A percentile compares a stretch with the other conserved stretches of the same genome.
Evolutionary conservation across 1,140 invertebrate species (phyloP).

Genomic region (Leptinotarsa texana): DNA sequence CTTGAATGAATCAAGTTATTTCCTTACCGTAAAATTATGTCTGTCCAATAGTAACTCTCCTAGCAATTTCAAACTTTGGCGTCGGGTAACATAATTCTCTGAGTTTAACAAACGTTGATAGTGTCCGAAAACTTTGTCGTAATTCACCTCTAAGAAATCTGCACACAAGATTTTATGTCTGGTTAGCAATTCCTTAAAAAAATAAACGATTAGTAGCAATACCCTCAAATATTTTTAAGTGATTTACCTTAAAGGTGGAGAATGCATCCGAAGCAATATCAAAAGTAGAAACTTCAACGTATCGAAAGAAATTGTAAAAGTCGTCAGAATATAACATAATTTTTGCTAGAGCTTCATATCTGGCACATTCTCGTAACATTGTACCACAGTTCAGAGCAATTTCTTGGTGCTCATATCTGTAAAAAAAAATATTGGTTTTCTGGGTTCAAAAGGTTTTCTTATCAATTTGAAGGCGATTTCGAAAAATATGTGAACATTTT

Average conservation of each 20-base stretch:
- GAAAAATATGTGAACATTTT: no score
- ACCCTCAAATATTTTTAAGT: not conserved
- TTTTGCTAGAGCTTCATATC: slow-evolving; percentile 96
- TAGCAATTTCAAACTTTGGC: slow-evolving; percentile 96
- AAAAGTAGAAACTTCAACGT: slow-evolving; percentile 99
- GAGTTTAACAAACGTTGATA: slow-evolving; percentile 97
- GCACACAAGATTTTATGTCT: slow-evolving; percentile 98
- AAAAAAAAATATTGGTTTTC: slow-evolving; percentile 44
- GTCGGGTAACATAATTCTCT: slow-evolving; percentile 96
- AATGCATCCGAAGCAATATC: slow-evolving; percentile 99
- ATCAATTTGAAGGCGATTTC: no score
- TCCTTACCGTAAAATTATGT: slow-evolving; percentile 95
- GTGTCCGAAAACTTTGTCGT: slow-evolving; percentile 96
- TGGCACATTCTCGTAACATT: slow-evolving; percentile 97
- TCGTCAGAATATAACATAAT: slow-evolving; percentile 97
- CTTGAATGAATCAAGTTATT: slow-evolving; percentile 53
- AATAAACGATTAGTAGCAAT: not conserved
- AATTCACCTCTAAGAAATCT: slow-evolving; percentile 98
- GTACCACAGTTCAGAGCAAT: slow-evolving; percentile 99
- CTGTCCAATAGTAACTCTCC: slow-evolving; percentile 97
- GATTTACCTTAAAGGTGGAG: slow-evolving; percentile 95
- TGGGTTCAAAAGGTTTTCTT: no score
- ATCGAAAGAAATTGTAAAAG: slow-evolving; percentile 99
- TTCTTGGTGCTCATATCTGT: slow-evolving; percentile 96
- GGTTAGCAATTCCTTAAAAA: slow-evolving; percentile 90